phyloP scores from a whole-genome alignment of 2,797 vertebrate genomes.

The Choloepus didactylus region DNA sequence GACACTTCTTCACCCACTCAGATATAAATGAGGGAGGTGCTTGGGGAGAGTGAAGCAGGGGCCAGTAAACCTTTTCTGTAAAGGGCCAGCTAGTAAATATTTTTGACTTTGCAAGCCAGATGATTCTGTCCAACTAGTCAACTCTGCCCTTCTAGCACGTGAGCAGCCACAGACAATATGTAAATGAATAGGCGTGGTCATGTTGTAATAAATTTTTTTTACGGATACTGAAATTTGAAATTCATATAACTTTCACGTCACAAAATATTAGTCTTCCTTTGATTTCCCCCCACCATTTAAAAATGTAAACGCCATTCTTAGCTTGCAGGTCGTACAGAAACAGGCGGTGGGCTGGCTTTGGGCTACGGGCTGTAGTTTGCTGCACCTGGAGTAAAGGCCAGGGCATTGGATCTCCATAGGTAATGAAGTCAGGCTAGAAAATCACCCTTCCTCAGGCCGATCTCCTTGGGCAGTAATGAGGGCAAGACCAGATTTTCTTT shows the following conservation, averaged over 20 bases:
- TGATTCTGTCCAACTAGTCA: background rate
- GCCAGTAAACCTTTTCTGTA: fast-evolving
- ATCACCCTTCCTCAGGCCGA: background rate
- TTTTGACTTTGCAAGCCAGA: background rate
- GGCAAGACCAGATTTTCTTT: background rate
- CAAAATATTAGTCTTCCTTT: background rate
- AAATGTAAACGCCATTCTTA: background rate
- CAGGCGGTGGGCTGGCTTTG: fast-evolving
- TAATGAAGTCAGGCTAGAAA: fast-evolving
- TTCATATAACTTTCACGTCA: background rate
- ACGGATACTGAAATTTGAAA: background rate
- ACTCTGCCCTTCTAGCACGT: background rate
- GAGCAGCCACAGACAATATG: background rate
- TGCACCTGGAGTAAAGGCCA: too few relatives aligned
- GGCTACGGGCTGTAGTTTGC: too few relatives aligned
- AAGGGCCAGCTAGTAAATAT: background rate
- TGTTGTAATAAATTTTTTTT: background rate
- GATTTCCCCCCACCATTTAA: background rate
- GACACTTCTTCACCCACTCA: background rate
- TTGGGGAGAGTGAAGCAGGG: fast-evolving
- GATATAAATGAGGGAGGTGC: too few relatives aligned
- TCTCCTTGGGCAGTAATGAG: background rate
- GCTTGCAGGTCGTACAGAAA: background rate
- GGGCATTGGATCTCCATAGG: too few relatives aligned
- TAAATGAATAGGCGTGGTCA: fast-evolving